phyloP scores from a whole-genome alignment of 2,888 invertebrate genomes.

The Leucania comma region DNA sequence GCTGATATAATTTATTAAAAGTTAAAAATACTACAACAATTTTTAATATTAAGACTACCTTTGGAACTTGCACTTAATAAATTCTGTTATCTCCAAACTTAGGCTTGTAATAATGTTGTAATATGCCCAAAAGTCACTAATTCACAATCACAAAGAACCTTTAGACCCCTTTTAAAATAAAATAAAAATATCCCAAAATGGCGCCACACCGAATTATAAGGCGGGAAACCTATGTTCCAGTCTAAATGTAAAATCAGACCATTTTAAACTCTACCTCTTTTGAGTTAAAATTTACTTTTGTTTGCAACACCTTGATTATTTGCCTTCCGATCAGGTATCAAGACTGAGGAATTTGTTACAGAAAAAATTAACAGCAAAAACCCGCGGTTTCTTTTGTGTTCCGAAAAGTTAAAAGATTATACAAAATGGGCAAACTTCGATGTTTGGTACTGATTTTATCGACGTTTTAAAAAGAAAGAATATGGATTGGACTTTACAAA shows the following conservation, averaged over 20 bases:
- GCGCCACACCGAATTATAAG: constrained; percentile 69
- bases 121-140: constrained; percentile 64
- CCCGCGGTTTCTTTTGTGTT: constrained; percentile 85
- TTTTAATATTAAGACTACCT: too few species aligned
- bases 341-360: constrained; percentile 80
- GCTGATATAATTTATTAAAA: too few species aligned
- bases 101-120: constrained; percentile 60
- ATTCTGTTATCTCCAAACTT: constrained; percentile 29
- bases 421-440: constrained; percentile 82
- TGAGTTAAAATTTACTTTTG: constrained; percentile 34
- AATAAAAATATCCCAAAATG: constrained; percentile 66
- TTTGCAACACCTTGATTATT: constrained; percentile 55
- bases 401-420: constrained; percentile 81
- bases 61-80: constrained; percentile 12
- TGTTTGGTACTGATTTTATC: constrained; percentile 85
- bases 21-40: too few species aligned
- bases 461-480: constrained; percentile 75
- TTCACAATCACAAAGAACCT: constrained; percentile 50
- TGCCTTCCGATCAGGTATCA: constrained; percentile 81
- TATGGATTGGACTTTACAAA: constrained; percentile 51
- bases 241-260: constrained; percentile 60
- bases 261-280: constrained; percentile 70
- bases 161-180: constrained; percentile 65
- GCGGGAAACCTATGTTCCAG: constrained; percentile 65
- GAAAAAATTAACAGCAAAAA: constrained; percentile 78